Percentiles rank a stretch among this genome's conserved stretches.
Evolutionary conservation across 2,797 vertebrate genomes (phyloP).

Genomic region (Hylomyscus alleni): DNA sequence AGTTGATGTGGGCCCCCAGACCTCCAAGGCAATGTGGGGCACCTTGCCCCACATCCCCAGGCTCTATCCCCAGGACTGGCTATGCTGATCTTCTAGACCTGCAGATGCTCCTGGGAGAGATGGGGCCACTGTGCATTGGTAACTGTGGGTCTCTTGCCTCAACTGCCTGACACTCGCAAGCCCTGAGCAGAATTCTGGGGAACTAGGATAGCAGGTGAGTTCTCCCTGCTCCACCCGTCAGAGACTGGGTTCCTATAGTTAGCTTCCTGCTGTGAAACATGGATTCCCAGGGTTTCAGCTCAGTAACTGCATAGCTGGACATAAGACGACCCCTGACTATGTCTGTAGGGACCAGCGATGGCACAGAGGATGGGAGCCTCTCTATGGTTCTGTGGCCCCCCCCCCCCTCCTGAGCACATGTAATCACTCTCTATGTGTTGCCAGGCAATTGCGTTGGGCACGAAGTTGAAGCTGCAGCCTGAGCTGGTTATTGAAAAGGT

Average conservation of each 20-base stretch:
- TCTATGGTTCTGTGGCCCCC: background rate
- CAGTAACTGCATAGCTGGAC: background rate
- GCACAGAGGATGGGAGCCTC: background rate
- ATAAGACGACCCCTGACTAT: background rate
- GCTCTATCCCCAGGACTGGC: no score
- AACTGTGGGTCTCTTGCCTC: background rate
- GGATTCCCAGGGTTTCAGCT: background rate
- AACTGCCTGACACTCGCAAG: background rate
- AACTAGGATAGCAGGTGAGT: background rate
- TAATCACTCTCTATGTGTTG: conserved; percentile 19
- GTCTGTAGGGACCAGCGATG: background rate
- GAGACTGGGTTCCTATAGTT: no score
- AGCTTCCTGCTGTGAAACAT: background rate
- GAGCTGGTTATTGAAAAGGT: conserved; percentile 88
- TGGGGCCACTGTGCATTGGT: no score
- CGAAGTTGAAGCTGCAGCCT: conserved; percentile 86
- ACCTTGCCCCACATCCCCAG: background rate
- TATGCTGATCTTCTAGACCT: background rate
- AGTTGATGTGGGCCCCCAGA: background rate
- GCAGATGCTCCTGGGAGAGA: background rate
- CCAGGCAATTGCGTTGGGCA: conserved; percentile 86
- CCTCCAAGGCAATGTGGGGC: background rate
- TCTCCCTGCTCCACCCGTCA: background rate
- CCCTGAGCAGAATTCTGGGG: background rate
- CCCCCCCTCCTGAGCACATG: background rate